Conservation (phyloP, 2,113 vertebrate genomes). For the Hyaena hyaena region DNA sequence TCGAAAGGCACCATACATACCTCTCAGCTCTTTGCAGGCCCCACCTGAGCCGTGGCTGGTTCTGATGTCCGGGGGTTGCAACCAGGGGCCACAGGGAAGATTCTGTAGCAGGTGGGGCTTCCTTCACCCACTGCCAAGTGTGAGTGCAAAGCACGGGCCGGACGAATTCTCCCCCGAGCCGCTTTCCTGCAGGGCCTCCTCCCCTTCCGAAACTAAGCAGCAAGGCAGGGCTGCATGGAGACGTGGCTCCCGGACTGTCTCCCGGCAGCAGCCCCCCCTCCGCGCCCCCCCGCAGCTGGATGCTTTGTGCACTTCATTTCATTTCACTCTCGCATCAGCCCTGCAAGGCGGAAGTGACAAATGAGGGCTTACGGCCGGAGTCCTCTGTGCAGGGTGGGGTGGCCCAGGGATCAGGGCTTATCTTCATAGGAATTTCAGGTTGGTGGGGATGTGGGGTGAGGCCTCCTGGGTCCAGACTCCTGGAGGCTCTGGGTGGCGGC, state of each 20-base stretch:
- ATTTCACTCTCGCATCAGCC: rapidly evolving
- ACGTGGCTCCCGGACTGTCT: not conserved
- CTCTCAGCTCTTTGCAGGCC: not conserved
- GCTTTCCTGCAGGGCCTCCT: not conserved
- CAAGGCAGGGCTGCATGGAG: not conserved
- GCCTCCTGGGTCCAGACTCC: not conserved
- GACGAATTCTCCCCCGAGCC: not conserved
- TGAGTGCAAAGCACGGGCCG: not conserved
- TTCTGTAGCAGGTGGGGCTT: no score
- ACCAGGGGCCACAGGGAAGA: not conserved
- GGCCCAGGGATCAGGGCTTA: not conserved
- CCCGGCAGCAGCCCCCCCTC: not conserved
- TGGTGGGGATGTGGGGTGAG: not conserved
- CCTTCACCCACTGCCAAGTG: not conserved
- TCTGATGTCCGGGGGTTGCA: not conserved
- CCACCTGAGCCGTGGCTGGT: not conserved
- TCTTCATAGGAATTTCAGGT: not conserved
- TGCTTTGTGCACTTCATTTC: not conserved
- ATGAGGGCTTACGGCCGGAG: not conserved
- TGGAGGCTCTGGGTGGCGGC: not conserved
- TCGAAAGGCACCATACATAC: not conserved
- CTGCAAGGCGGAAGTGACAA: not conserved
- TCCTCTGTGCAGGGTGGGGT: rapidly evolving
- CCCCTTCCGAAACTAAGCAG: not conserved
- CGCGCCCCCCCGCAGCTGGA: rapidly evolving